Evolutionary conservation across 1,140 invertebrate genomes (phyloP).

Genomic region (Trachymyrmex cornetzi): DNA sequence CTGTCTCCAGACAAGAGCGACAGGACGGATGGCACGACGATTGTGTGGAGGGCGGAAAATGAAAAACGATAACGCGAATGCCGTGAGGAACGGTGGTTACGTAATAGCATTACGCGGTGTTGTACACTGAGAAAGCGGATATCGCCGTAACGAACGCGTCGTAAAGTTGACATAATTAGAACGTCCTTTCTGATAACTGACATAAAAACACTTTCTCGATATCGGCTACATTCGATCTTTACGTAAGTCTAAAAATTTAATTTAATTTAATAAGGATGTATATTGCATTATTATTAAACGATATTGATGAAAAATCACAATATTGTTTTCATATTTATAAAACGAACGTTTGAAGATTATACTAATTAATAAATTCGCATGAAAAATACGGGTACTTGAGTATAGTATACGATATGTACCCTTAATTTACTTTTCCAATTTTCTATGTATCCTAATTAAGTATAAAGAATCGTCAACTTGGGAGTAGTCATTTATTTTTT

Average conservation of each 20-base stretch:
- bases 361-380: slow-evolving; percentile 10
- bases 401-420: background rate
- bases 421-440: background rate
- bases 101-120: slow-evolving; percentile 50
- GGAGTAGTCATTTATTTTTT: no score
- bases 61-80: slow-evolving; percentile 52
- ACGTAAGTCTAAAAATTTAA: background rate
- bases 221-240: background rate
- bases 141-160: slow-evolving; percentile 48
- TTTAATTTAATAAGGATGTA: background rate
- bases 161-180: slow-evolving; percentile 55
- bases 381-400: background rate
- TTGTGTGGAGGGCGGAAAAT: slow-evolving; percentile 37
- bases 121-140: slow-evolving; percentile 38
- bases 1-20: slow-evolving; percentile 30
- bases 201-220: slow-evolving; percentile 31
- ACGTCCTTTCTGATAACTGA: slow-evolving; percentile 17
- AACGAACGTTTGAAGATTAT: background rate
- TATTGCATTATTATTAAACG: background rate
- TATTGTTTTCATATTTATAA: background rate
- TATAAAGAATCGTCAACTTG: no score
- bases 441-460: no score
- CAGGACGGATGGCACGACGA: slow-evolving; percentile 15
- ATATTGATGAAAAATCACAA: background rate
- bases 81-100: slow-evolving; percentile 11